These are phyloP conservation scores for Tipula helvola DNA, from an alignment of 2,888 invertebrate species.

Conservation along the genomic window DNA sequence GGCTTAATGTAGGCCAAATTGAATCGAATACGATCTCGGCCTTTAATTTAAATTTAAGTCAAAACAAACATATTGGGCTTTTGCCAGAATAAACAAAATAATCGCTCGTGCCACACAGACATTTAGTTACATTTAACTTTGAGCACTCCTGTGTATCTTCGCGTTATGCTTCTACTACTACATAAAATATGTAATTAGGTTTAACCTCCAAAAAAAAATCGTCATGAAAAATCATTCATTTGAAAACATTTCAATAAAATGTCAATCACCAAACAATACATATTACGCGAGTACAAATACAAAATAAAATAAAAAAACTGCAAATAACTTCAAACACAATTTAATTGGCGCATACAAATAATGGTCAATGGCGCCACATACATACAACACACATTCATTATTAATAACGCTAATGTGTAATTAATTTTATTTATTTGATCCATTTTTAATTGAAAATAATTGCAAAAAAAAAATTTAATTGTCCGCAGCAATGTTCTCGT, in stretches of 20 bases:
- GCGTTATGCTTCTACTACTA: too few species aligned
- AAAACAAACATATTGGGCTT: too few species aligned
- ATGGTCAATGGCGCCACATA: not conserved
- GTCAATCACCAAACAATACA: not conserved
- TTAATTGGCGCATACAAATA: not conserved
- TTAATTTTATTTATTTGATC: not conserved
- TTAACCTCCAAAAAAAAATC: not conserved
- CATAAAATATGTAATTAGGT: too few species aligned
- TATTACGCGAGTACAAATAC: not conserved
- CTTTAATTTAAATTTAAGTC: too few species aligned
- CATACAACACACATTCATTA: not conserved
- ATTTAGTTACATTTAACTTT: too few species aligned
- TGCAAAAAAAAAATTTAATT: not conserved
- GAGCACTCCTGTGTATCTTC: too few species aligned
- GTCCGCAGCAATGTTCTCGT: not conserved
- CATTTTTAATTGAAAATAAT: not conserved
- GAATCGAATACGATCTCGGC: too few species aligned
- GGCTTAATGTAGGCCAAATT: too few species aligned
- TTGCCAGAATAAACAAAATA: too few species aligned
- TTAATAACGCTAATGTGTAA: not conserved
- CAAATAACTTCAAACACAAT: not conserved
- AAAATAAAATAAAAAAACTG: not conserved
- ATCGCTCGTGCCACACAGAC: too few species aligned
- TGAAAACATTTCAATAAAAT: not conserved
- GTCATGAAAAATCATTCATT: not conserved